Conservation (phyloP, 2,888 invertebrate genomes). For the Platynereis dumerilii region DNA sequence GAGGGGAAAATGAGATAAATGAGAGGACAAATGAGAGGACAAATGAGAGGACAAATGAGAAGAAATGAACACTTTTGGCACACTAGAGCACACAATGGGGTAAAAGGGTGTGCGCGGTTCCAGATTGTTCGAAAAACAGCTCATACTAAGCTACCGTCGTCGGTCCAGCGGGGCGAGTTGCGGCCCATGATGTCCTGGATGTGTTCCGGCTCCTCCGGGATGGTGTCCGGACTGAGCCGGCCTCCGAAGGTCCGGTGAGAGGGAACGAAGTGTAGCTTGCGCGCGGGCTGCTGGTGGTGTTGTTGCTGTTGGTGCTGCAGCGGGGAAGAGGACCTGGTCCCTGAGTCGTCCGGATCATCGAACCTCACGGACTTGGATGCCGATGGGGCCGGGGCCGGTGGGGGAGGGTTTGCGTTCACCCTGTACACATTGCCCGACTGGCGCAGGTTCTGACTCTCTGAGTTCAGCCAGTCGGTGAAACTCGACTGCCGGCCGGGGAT, state of each 20-base stretch:
- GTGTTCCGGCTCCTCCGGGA: conserved; percentile 21
- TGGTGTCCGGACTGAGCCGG: conserved; percentile 19
- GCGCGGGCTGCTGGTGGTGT: neutral
- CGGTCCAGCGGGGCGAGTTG: conserved; percentile 10
- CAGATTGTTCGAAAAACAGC: neutral
- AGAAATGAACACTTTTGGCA: no score
- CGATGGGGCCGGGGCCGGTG: neutral
- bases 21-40: no score
- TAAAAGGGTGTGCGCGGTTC: no score
- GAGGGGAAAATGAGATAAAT: no score
- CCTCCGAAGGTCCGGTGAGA: conserved; percentile 19
- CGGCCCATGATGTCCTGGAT: conserved; percentile 3
- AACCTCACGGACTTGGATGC: conserved; percentile 12
- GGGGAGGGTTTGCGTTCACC: conserved; percentile 6
- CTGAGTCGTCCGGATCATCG: conserved; percentile 11
- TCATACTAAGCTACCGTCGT: conserved; percentile 23
- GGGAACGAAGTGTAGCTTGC: conserved; percentile 18
- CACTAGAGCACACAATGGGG: no score
- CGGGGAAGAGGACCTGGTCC: neutral
- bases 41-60: no score
- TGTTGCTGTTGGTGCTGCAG: neutral
- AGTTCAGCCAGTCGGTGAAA: conserved; percentile 25
- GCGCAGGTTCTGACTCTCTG: conserved; percentile 24
- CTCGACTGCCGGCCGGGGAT: conserved; percentile 17
- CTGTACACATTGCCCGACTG: conserved; percentile 20